Evolutionary conservation across 2,113 vertebrate genomes (phyloP), one percentile per base, ranked within the genome.

Genomic region (Terrapene triunguis): DNA sequence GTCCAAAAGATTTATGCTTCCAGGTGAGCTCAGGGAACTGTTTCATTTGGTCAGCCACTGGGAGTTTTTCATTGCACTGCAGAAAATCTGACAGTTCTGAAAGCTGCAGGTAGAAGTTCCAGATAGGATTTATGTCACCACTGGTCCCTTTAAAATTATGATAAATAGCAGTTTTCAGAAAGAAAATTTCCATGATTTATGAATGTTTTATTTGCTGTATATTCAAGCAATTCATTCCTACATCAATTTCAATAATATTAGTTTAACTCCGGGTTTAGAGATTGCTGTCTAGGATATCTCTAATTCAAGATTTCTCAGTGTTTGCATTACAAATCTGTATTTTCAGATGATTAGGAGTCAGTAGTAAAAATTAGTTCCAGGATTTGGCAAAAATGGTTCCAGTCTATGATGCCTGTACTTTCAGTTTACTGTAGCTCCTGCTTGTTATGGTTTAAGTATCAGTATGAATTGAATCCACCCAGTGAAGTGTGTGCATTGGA

Each of bases 1-100:
- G 87, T 92, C 90, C 85, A 85, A 72, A 95, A 95, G 89, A 96
- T 95, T 93, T 95, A 96, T 93, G 85, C 53, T 93, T 95, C 80
- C 57, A 92, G 89, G 85, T 90, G 80, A 97, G 50, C 48, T 93
- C 87, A 84, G 78, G 89, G 59, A 93, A 35, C 29, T 93, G 13
- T 88, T 94, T 96, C 55, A 76, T 89, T 91, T 95, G 78, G 93
- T 88, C 50, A 90, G 51, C 51, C 14, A 27, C 17, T 22, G 53
- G 22, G 51, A 94, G 93, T 88, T 89, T 85, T 48, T 80, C 84
- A 44, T 62, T 90, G 44, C 4, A 62, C 5, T 47, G 22, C 3
- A 32, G 8, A 1, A 3, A 82, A 65, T 38, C 12, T 59, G 87
- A 35, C 11, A 10, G 44, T 50, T 83, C 14, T 84, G 83, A 96